A percentile compares a stretch with the other conserved stretches of the same genome.
These are phyloP conservation scores for Thereva nobilitata DNA, from an alignment of 2,888 invertebrate genomes.

Conservation along the genomic window DNA sequence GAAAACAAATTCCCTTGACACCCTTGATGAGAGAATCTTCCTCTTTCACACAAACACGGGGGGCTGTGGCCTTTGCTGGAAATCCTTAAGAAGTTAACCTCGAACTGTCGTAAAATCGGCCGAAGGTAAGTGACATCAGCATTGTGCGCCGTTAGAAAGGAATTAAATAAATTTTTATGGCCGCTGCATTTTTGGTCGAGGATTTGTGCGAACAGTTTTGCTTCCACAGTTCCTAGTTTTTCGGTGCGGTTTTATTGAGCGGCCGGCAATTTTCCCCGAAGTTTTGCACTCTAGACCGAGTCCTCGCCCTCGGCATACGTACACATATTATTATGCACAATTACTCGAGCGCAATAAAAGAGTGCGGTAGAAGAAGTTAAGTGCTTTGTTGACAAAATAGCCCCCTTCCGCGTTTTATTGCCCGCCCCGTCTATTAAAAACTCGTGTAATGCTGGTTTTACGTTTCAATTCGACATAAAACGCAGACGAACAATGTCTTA, in stretches of 20 bases:
- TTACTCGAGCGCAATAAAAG: neutral
- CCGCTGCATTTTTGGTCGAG: too few relatives aligned
- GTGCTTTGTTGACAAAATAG: constrained; percentile 25
- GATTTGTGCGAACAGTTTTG: neutral
- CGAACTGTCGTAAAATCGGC: neutral
- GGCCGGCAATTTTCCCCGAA: neutral
- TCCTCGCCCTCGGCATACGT: neutral
- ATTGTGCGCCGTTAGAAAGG: too few relatives aligned
- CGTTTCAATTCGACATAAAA: constrained; percentile 38
- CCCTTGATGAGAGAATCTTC: too few relatives aligned
- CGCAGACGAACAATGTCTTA: constrained; percentile 30
- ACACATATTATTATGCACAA: neutral
- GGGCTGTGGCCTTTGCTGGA: neutral
- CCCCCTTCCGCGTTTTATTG: constrained; percentile 18
- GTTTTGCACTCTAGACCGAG: neutral
- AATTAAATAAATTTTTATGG: too few relatives aligned
- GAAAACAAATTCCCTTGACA: neutral
- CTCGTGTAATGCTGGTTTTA: constrained; percentile 34
- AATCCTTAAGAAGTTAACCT: constrained; percentile 15
- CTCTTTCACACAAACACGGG: too few relatives aligned
- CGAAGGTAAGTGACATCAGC: neutral
- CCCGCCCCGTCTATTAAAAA: constrained; percentile 21
- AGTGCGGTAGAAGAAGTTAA: neutral
- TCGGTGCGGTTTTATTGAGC: neutral
- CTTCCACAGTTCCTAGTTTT: neutral